phyloP scores from a whole-genome alignment of 2,888 invertebrate genomes.

The Trissolcus brochymenae region DNA sequence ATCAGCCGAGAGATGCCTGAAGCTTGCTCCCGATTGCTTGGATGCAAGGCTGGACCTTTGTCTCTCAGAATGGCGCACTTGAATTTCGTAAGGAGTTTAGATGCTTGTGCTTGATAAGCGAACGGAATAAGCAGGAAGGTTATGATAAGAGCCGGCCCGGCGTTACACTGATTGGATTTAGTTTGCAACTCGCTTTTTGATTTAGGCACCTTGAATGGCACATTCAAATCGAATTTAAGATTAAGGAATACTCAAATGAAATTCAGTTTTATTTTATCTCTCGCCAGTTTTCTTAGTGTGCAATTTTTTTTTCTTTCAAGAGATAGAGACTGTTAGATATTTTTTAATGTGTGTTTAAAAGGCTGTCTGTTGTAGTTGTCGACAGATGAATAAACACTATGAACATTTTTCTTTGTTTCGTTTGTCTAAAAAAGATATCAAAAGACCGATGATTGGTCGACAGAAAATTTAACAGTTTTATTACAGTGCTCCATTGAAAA shows the following conservation, averaged over 20 bases:
- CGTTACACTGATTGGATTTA: slow-evolving; percentile 23
- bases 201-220: slow-evolving; percentile 1
- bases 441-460: no score
- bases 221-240: slow-evolving; percentile 5
- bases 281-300: no score
- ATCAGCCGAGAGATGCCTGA: slow-evolving; percentile 16
- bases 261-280: neutral
- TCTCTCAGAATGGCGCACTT: slow-evolving; percentile 12
- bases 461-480: no score
- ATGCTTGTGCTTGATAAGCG: slow-evolving; percentile 25
- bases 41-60: slow-evolving; percentile 26
- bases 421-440: no score
- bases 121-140: slow-evolving; percentile 20
- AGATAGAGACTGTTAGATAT: no score
- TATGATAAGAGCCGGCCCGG: slow-evolving; percentile 17
- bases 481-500: no score
- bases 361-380: no score
- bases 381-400: no score
- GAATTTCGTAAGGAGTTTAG: slow-evolving; percentile 19
- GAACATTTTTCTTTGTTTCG: no score
- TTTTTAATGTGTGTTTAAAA: no score
- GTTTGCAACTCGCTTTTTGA: slow-evolving; percentile 19
- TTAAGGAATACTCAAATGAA: neutral
- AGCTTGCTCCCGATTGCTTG: slow-evolving; percentile 13
- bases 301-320: no score